phyloP scores from a whole-genome alignment of 1,140 invertebrate species.

The Eufriesea mexicana region DNA sequence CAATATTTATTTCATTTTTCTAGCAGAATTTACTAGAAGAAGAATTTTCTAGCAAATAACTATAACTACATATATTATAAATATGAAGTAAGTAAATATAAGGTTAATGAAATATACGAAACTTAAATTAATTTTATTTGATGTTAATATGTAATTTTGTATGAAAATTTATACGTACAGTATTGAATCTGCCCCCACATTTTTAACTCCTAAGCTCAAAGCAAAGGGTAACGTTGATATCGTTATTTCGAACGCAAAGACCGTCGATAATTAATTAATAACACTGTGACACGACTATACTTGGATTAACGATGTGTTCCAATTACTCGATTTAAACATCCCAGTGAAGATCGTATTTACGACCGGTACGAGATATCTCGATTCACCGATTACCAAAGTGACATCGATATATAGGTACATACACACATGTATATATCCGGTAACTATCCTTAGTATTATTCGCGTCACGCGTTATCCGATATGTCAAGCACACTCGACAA shows the following conservation, averaged over 20 bases:
- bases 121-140: no score
- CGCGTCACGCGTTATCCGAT: slow-evolving; percentile 2
- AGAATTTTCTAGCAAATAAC: no score
- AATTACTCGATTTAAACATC: neutral
- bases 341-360: neutral
- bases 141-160: no score
- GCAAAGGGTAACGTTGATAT: neutral
- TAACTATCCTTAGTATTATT: neutral
- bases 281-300: neutral
- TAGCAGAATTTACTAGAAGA: no score
- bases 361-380: neutral
- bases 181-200: no score
- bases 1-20: no score
- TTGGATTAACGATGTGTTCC: neutral
- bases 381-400: neutral
- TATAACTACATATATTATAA: no score
- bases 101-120: no score
- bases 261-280: neutral
- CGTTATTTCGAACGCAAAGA: neutral
- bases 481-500: slow-evolving; percentile 25
- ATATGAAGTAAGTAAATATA: no score
- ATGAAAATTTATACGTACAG: no score
- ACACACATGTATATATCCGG: neutral
- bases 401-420: neutral
- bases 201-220: neutral